Evolutionary conservation across 2,888 invertebrate genomes (phyloP).

Genomic region (Tachina grossa): DNA sequence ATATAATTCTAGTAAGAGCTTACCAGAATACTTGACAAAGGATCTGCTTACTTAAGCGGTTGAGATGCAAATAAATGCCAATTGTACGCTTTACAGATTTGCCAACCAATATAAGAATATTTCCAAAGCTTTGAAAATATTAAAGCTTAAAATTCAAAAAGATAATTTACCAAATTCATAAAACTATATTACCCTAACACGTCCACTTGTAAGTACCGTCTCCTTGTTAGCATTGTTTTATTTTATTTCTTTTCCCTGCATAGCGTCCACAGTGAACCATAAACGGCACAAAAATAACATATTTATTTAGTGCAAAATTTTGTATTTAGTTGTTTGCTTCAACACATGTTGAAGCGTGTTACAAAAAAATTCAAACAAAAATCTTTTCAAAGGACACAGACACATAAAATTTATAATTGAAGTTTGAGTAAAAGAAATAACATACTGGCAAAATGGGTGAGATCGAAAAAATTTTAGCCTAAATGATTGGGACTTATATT

Average conservation of each 20-base stretch:
- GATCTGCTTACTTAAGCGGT: too few relatives aligned
- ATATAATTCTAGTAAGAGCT: too few relatives aligned
- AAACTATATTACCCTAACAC: neutral
- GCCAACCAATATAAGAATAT: too few relatives aligned
- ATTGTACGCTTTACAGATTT: too few relatives aligned
- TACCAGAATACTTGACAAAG: too few relatives aligned
- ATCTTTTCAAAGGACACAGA: constrained; percentile 32
- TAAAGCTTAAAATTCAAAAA: too few relatives aligned
- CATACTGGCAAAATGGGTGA: neutral
- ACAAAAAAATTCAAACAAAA: neutral
- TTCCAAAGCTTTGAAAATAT: too few relatives aligned
- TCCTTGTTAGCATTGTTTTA: neutral
- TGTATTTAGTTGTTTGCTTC: constrained; percentile 33
- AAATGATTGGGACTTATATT: too few relatives aligned
- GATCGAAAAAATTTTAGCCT: neutral
- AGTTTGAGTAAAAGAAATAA: neutral
- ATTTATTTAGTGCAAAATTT: constrained; percentile 27
- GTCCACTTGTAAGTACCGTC: neutral
- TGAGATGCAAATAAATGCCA: too few relatives aligned
- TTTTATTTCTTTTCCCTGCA: neutral
- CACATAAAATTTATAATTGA: constrained; percentile 21
- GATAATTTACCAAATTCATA: too few relatives aligned
- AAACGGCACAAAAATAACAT: neutral
- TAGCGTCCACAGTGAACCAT: neutral
- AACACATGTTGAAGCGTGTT: constrained; percentile 21